A percentile compares a stretch with the other conserved stretches of the same genome.
Conservation (phyloP, 2,888 invertebrate genomes). For the Leptopilina drosophilae region DNA sequence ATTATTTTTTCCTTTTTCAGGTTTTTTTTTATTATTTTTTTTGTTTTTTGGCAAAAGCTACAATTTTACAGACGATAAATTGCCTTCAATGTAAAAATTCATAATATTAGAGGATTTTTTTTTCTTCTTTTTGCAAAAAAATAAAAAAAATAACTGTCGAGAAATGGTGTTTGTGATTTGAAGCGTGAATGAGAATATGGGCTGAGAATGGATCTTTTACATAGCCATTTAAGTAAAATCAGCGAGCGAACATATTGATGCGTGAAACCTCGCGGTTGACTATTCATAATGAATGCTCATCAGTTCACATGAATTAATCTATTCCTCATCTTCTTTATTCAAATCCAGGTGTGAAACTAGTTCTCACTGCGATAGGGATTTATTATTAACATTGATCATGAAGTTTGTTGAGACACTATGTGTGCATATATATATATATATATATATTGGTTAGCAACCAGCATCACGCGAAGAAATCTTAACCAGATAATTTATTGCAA, state of each 20-base stretch:
- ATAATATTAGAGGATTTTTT: too few relatives aligned
- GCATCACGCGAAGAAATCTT: neutral
- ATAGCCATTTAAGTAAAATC: conserved; percentile 6
- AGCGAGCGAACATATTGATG: neutral
- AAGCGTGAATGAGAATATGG: neutral
- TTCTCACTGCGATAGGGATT: conserved; percentile 14
- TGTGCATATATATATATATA: neutral
- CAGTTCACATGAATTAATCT: conserved; percentile 26
- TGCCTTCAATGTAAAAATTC: too few relatives aligned
- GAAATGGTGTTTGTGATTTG: neutral
- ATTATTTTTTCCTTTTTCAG: too few relatives aligned
- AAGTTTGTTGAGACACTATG: conserved; percentile 15
- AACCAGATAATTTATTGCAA: conserved; percentile 26
- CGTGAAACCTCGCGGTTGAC: conserved; percentile 14
- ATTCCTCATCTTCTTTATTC: neutral
- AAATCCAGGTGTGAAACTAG: neutral
- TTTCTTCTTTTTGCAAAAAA: too few relatives aligned
- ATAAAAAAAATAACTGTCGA: too few relatives aligned
- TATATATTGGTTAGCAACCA: neutral
- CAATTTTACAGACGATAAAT: too few relatives aligned
- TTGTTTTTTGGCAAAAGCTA: too few relatives aligned
- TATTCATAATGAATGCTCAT: conserved; percentile 35
- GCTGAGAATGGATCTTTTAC: conserved; percentile 20
- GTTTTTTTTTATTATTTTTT: too few relatives aligned
- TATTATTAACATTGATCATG: conserved; percentile 32